phyloP scores from a whole-genome alignment of 1,140 invertebrate species.

The Bombus superbus region DNA sequence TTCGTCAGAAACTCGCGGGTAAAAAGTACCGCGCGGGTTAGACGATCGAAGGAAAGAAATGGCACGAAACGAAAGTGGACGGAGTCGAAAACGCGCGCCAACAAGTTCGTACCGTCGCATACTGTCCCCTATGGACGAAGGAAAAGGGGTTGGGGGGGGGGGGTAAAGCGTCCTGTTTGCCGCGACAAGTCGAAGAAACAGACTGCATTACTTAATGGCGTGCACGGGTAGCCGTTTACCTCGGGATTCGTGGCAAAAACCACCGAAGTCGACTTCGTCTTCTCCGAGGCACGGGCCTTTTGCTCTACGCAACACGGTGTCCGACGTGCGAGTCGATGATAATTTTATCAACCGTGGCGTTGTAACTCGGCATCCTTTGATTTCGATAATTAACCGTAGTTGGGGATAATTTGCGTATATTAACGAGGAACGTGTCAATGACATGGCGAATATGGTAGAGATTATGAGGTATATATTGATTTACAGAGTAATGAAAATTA shows the following conservation, averaged over 20 bases:
- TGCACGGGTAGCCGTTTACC: slow-evolving; percentile 69
- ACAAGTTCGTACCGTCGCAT: slow-evolving; percentile 54
- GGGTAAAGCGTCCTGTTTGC: slow-evolving; percentile 25
- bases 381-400: not conserved
- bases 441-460: not conserved
- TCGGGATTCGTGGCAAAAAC: slow-evolving; percentile 59
- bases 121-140: slow-evolving; percentile 13
- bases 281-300: not conserved
- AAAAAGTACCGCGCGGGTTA: slow-evolving; percentile 59
- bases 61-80: slow-evolving; percentile 12
- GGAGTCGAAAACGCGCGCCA: slow-evolving; percentile 54
- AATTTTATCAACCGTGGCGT: slow-evolving; percentile 67
- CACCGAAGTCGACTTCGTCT: not conserved
- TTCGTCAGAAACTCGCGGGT: slow-evolving; percentile 59
- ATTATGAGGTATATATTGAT: not conserved
- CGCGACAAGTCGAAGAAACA: slow-evolving; percentile 75
- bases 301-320: slow-evolving; percentile 9
- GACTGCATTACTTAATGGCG: slow-evolving; percentile 77
- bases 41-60: slow-evolving; percentile 36
- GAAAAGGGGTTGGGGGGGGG: not conserved
- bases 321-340: slow-evolving; percentile 58
- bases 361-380: not conserved
- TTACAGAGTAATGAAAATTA: not conserved
- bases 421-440: not conserved
- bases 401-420: not conserved